Percentiles rank a stretch among this genome's conserved stretches.
These are phyloP conservation scores for Phenganax subtilis DNA, from an alignment of 92 coral and sea anemone species.

Conservation along the genomic window DNA sequence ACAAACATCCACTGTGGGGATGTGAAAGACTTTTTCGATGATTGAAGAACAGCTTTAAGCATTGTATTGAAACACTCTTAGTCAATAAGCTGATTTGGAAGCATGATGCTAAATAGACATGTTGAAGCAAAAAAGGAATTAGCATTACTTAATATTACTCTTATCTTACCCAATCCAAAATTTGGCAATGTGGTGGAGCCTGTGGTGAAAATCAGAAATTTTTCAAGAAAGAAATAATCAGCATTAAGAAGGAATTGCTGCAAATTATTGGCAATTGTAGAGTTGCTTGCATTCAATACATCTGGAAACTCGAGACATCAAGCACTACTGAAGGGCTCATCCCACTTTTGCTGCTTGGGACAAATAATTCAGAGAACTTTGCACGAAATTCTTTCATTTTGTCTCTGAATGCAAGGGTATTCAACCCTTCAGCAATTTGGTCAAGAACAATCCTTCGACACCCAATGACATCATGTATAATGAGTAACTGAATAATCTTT, in stretches of 20 bases:
- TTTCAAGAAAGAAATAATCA: conserved; percentile 36
- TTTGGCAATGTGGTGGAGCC: conserved; percentile 57
- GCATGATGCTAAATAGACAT: conserved; percentile 46
- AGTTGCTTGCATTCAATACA: conserved; percentile 6
- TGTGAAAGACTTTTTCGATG: conserved; percentile 48
- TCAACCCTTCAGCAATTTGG: conserved; percentile 30
- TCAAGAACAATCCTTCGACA: conserved; percentile 47
- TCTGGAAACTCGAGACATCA: conserved; percentile 31
- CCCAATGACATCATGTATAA: conserved; percentile 53
- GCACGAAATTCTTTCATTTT: conserved; percentile 29
- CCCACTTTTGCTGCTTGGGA: conserved; percentile 30
- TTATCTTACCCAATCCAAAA: conserved; percentile 55
- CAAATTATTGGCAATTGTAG: conserved; percentile 38
- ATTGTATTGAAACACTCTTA: conserved; percentile 41
- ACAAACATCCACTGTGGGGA: conserved; percentile 14
- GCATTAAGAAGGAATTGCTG: conserved; percentile 44
- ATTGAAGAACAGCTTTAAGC: conserved; percentile 49
- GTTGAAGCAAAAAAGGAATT: conserved; percentile 64
- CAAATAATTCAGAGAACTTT: conserved; percentile 19
- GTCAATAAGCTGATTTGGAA: conserved; percentile 52
- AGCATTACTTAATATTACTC: conserved; percentile 48
- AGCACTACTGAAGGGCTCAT: conserved; percentile 30
- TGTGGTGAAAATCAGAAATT: conserved; percentile 52
- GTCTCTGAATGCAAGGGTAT: conserved; percentile 24
- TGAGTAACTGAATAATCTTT: conserved; percentile 47